A percentile compares a stretch with the other conserved stretches of the same genome.
Conservation (phyloP, 2,888 invertebrate species). For the Diaphora mendica region DNA sequence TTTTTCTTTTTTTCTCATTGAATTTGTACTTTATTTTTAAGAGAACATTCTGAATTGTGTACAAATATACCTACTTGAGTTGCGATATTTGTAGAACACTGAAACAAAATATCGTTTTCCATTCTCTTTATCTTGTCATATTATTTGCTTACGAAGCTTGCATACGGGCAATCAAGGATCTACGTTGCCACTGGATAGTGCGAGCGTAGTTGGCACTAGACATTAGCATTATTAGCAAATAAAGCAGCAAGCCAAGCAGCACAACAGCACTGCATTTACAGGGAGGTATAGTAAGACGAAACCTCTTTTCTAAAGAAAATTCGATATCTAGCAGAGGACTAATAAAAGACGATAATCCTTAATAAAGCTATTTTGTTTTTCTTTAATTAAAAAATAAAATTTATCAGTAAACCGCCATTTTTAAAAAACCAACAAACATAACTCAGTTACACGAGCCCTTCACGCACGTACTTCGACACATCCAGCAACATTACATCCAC, state of each 20-base stretch:
- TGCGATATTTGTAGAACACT: constrained; percentile 48
- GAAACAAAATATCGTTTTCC: constrained; percentile 62
- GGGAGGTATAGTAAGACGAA: no score
- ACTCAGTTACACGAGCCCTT: neutral
- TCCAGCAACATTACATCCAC: constrained; percentile 56
- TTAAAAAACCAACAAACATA: neutral
- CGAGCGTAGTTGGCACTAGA: constrained; percentile 7
- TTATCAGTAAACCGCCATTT: neutral
- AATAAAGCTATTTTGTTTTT: no score
- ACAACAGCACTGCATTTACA: no score
- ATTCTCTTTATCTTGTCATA: constrained; percentile 74
- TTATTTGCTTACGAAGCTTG: constrained; percentile 72
- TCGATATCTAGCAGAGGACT: no score
- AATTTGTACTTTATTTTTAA: neutral
- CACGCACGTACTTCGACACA: constrained; percentile 21
- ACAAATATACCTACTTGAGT: constrained; percentile 24
- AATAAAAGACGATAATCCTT: no score
- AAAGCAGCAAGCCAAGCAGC: neutral
- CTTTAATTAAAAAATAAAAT: no score
- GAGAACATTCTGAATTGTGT: neutral
- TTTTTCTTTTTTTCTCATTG: neutral
- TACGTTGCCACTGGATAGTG: constrained; percentile 40
- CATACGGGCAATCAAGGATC: constrained; percentile 63
- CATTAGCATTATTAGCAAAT: neutral
- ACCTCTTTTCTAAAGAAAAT: no score